Percentiles rank a stretch among this genome's conserved stretches.
Conservation (phyloP, 2,113 vertebrate genomes). For the Tetrax tetrax region DNA sequence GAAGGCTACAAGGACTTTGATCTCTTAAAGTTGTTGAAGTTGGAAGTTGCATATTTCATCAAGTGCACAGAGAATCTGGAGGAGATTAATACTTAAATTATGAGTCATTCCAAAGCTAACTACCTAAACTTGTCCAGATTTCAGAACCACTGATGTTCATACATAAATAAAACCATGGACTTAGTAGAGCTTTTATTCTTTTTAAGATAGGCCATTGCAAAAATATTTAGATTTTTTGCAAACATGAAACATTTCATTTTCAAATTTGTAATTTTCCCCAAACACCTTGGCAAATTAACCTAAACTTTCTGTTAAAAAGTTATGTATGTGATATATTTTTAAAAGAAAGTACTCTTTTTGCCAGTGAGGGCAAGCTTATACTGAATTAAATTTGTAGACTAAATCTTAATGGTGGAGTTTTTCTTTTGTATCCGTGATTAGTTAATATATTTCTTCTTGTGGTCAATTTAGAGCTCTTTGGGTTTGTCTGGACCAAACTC, state of each 20-base stretch:
- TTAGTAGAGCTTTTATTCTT: neutral
- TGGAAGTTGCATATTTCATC: neutral
- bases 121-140: neutral
- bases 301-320: neutral
- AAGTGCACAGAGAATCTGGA: neutral
- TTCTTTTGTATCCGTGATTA: neutral
- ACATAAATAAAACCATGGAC: neutral
- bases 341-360: neutral
- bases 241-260: neutral
- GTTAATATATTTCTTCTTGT: neutral
- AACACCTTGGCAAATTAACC: neutral
- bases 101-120: neutral
- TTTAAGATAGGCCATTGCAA: neutral
- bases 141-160: neutral
- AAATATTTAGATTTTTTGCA: neutral
- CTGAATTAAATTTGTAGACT: neutral
- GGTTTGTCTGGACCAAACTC: constrained; percentile 85
- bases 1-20: neutral
- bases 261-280: neutral
- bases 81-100: neutral
- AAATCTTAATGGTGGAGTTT: neutral
- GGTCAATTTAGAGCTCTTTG: constrained; percentile 81
- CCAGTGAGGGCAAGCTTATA: neutral
- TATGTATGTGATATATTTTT: neutral
- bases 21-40: neutral